Percentiles rank a stretch among this genome's conserved stretches.
phyloP scores from a whole-genome alignment of 2,797 vertebrate species.

The Mormyrus proboscirostris region DNA sequence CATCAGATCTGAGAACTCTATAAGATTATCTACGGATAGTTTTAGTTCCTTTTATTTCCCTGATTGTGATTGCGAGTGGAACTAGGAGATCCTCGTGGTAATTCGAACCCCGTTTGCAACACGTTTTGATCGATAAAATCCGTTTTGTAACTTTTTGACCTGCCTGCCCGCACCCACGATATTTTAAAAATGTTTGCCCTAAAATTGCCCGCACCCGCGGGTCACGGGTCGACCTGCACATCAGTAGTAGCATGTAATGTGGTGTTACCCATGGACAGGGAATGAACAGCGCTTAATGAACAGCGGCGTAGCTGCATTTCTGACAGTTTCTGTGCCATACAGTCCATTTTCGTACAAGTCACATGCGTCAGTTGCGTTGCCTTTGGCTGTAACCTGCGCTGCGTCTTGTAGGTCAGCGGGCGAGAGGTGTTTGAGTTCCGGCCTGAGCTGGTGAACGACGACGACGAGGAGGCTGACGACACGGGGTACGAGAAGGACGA shows the following conservation, averaged over 20 bases:
- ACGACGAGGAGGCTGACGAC: slow-evolving; percentile 89
- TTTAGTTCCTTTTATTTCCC: too few species aligned
- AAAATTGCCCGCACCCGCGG: too few species aligned
- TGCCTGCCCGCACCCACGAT: too few species aligned
- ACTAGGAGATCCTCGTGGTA: too few species aligned
- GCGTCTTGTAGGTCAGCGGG: slow-evolving; percentile 75
- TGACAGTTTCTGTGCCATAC: background rate
- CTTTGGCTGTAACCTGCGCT: background rate
- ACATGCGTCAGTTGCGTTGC: background rate
- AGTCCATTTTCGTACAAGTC: background rate
- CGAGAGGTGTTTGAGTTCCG: slow-evolving; percentile 96
- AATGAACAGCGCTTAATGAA: background rate
- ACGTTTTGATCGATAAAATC: too few species aligned
- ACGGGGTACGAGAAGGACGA: slow-evolving; percentile 57
- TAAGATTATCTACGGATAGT: too few species aligned
- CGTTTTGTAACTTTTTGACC: too few species aligned
- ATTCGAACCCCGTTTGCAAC: too few species aligned
- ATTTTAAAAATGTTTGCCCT: too few species aligned
- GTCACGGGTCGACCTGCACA: too few species aligned
- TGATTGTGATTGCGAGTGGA: too few species aligned
- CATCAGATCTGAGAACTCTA: too few species aligned
- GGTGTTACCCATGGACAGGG: background rate
- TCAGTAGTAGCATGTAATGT: background rate
- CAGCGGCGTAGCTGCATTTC: background rate
- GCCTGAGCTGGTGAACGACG: slow-evolving; percentile 85